Percentiles rank a stretch among this genome's conserved stretches.
These are phyloP conservation scores for Pangasius djambal DNA, from an alignment of 2,797 vertebrate species.

Conservation along the genomic window DNA sequence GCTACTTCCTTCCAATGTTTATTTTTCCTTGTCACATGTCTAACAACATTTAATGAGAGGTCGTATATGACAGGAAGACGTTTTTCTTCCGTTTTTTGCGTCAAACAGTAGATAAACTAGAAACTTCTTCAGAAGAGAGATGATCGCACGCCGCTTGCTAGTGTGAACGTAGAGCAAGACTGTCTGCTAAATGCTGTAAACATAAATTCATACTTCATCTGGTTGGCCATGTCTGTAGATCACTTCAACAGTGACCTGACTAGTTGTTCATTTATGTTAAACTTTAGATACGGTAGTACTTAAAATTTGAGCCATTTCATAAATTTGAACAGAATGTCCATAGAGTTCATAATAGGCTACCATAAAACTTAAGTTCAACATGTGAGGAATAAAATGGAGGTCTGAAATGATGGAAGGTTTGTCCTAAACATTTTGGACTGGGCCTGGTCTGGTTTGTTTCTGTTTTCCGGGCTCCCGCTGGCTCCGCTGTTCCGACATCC, in stretches of 20 bases:
- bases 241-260: not conserved
- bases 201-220: not conserved
- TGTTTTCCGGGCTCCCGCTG: no score
- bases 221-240: no score
- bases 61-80: not conserved
- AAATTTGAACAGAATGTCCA: not conserved
- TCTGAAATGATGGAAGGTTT: not conserved
- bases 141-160: not conserved
- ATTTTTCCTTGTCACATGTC: not conserved
- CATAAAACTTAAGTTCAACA: not conserved
- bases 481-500: not conserved
- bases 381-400: not conserved
- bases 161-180: not conserved
- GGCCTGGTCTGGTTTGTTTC: no score
- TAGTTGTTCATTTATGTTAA: not conserved
- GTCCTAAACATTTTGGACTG: not conserved
- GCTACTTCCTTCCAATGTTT: not conserved
- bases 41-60: not conserved
- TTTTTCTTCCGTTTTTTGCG: not conserved
- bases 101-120: not conserved
- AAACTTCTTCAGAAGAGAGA: not conserved
- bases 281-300: not conserved
- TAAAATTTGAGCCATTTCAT: no score
- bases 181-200: not conserved
- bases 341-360: not conserved